Evolutionary conservation across 1,140 invertebrate genomes (phyloP).

Genomic region (Nylanderia fulva): DNA sequence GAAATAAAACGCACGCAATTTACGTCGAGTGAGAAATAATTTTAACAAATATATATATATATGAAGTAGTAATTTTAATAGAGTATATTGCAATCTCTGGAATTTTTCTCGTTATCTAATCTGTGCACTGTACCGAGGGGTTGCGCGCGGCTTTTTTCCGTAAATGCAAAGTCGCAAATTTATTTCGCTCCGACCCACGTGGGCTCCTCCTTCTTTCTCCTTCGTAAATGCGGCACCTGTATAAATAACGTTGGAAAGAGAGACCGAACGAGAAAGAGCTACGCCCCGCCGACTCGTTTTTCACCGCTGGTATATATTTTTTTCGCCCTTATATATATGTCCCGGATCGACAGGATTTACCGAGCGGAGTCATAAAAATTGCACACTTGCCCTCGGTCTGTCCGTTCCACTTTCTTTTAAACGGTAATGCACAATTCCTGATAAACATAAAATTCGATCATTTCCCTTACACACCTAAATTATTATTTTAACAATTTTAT

Average conservation of each 20-base stretch:
- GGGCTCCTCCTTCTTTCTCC: constrained; percentile 9
- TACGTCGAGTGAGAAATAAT: not conserved
- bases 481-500: not conserved
- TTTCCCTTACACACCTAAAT: not conserved
- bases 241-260: constrained; percentile 47
- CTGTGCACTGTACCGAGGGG: not conserved
- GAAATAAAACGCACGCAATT: not conserved
- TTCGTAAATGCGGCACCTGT: constrained; percentile 19
- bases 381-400: constrained; percentile 36
- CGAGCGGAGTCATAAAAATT: constrained; percentile 50
- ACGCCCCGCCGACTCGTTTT: constrained; percentile 7
- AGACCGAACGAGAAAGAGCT: not conserved
- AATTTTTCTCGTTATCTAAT: not conserved
- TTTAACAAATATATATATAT: not conserved
- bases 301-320: constrained; percentile 22
- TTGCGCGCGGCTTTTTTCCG: too few relatives aligned
- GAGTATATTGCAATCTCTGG: not conserved
- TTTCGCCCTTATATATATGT: constrained; percentile 19
- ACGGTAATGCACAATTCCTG: not conserved
- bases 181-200: constrained; percentile 8
- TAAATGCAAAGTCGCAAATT: constrained; percentile 41
- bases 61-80: not conserved
- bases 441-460: too few relatives aligned
- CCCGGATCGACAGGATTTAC: constrained; percentile 46
- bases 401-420: constrained; percentile 32